Conservation (phyloP, 1,140 invertebrate species). For the Tetragonula clypearis region DNA sequence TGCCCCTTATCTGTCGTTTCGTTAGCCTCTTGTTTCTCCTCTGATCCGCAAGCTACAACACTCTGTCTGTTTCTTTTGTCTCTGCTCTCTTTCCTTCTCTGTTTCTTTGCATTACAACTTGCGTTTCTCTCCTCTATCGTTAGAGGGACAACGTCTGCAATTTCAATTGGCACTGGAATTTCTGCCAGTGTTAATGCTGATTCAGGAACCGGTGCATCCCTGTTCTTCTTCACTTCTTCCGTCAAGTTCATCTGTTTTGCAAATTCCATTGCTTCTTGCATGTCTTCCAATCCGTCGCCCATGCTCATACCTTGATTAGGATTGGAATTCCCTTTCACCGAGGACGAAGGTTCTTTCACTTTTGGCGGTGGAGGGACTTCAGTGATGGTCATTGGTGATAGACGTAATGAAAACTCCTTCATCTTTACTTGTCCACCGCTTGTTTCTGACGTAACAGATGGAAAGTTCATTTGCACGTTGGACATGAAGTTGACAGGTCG, state of each 20-base stretch:
- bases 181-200: neutral
- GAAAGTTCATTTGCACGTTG: slow-evolving; percentile 51
- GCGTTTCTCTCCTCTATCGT: neutral
- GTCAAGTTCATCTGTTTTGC: slow-evolving; percentile 75
- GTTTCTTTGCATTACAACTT: slow-evolving; percentile 2
- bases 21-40: neutral
- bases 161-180: slow-evolving; percentile 23
- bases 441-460: slow-evolving; percentile 32
- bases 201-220: neutral
- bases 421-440: neutral
- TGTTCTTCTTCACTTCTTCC: slow-evolving; percentile 30
- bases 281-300: slow-evolving; percentile 74
- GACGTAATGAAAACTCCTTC: slow-evolving; percentile 27
- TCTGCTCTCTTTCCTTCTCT: slow-evolving; percentile 11
- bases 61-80: slow-evolving; percentile 29
- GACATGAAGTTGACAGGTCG: slow-evolving; percentile 35
- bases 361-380: slow-evolving; percentile 27
- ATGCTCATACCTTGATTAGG: slow-evolving; percentile 37
- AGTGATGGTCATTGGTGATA: neutral
- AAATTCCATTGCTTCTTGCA: slow-evolving; percentile 78
- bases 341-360: slow-evolving; percentile 8
- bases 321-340: neutral
- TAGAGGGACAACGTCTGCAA: neutral
- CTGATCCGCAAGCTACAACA: neutral
- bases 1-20: neutral